Conservation (phyloP, 2,888 invertebrate genomes). For the Eilema sororculum region DNA sequence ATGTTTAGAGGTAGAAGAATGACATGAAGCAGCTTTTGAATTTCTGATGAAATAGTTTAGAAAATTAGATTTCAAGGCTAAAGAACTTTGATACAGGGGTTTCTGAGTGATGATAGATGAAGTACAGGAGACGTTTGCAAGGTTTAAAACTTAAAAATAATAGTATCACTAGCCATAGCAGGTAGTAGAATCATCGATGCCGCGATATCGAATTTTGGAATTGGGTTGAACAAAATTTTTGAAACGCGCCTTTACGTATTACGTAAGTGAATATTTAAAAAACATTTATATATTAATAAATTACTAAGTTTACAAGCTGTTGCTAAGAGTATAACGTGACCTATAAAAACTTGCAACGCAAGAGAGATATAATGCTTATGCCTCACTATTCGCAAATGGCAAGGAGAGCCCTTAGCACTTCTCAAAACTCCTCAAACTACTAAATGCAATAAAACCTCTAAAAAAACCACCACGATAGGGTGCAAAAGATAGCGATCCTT, state of each 20-base stretch:
- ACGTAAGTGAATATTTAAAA: not conserved
- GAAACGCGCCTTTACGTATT: not conserved
- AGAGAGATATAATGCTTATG: not conserved
- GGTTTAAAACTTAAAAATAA: not conserved
- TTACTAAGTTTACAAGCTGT: not conserved
- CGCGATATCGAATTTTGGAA: not conserved
- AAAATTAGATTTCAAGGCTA: not conserved
- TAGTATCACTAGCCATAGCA: not conserved
- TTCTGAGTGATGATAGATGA: not conserved
- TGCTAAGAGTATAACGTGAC: not conserved
- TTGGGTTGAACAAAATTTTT: not conserved
- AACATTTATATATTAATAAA: not conserved
- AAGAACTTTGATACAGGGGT: not conserved
- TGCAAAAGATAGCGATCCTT: not conserved
- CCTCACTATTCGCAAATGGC: not conserved
- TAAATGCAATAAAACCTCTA: not conserved
- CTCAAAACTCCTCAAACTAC: not conserved
- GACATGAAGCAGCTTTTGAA: slow-evolving; percentile 19
- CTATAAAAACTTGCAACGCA: slow-evolving; percentile 1
- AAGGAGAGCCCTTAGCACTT: not conserved
- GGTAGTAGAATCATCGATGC: not conserved
- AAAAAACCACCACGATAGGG: no score
- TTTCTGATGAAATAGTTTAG: slow-evolving; percentile 1
- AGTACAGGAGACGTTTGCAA: not conserved
- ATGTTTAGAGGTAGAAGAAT: slow-evolving; percentile 20